Conservation (phyloP, 2,113 vertebrate genomes). For the Poecile atricapillus region DNA sequence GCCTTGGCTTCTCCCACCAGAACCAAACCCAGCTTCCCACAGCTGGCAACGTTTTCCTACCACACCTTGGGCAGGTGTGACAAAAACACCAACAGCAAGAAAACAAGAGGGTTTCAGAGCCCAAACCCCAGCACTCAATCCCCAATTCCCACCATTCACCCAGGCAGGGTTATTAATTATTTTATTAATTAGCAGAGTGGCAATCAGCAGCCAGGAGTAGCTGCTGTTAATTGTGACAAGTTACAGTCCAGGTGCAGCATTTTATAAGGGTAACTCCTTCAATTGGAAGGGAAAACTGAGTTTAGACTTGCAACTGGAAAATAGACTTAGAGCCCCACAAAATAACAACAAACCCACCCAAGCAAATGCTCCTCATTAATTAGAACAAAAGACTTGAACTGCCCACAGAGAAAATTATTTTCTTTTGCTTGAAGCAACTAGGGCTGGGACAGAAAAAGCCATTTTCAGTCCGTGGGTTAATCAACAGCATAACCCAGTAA, state of each 20-base stretch:
- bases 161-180: not conserved
- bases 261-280: not conserved
- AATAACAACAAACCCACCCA: not conserved
- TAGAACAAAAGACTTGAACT: not conserved
- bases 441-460: not conserved
- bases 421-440: not conserved
- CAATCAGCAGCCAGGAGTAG: not conserved
- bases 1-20: not conserved
- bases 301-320: not conserved
- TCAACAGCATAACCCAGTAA: not conserved
- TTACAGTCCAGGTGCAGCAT: not conserved
- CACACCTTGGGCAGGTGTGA: accelerated
- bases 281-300: not conserved
- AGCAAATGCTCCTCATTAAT: not conserved
- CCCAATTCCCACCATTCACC: not conserved
- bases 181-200: not conserved
- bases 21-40: accelerated
- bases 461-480: not conserved
- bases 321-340: not conserved
- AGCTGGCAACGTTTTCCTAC: not conserved
- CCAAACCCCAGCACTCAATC: not conserved
- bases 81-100: not conserved
- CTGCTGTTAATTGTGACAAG: not conserved
- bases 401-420: not conserved
- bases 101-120: not conserved